These are phyloP conservation scores for Oxyruncus cristatus DNA, from an alignment of 2,113 vertebrate genomes.

Conservation along the genomic window DNA sequence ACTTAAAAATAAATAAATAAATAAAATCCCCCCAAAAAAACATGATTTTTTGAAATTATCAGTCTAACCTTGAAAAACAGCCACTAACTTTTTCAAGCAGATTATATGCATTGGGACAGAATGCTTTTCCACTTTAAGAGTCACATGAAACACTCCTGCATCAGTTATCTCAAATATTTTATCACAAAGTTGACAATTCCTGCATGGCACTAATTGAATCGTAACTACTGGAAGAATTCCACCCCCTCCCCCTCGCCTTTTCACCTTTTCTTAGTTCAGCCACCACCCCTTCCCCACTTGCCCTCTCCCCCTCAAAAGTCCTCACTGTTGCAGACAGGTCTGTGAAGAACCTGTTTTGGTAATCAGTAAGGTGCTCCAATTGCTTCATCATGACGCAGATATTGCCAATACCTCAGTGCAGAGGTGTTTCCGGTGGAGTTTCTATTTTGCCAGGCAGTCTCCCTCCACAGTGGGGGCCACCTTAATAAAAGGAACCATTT, in stretches of 20 bases:
- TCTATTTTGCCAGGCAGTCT: background rate
- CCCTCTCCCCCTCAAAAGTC: background rate
- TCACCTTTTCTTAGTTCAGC: background rate
- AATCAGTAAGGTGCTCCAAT: background rate
- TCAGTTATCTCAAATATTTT: background rate
- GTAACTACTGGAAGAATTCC: background rate
- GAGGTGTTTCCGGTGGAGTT: background rate
- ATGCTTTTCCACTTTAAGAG: background rate
- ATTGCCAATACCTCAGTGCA: background rate
- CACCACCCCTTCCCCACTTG: background rate
- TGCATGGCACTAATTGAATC: background rate
- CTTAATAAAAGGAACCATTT: background rate
- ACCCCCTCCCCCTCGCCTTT: rapidly evolving
- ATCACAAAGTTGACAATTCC: background rate
- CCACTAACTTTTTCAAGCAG: background rate
- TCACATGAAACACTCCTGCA: background rate
- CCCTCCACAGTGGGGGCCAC: background rate
- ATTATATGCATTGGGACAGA: background rate
- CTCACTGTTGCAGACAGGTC: background rate
- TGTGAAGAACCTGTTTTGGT: background rate
- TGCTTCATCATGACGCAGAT: background rate
- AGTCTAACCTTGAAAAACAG: background rate
- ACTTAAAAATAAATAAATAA: background rate
- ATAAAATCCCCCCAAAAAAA: too few relatives aligned
- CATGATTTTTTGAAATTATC: too few relatives aligned